Percentiles rank a stretch among this genome's conserved stretches.
Conservation (phyloP, 35 echinoderm and acorn worm species). For the Heliocidaris tuberculata region DNA sequence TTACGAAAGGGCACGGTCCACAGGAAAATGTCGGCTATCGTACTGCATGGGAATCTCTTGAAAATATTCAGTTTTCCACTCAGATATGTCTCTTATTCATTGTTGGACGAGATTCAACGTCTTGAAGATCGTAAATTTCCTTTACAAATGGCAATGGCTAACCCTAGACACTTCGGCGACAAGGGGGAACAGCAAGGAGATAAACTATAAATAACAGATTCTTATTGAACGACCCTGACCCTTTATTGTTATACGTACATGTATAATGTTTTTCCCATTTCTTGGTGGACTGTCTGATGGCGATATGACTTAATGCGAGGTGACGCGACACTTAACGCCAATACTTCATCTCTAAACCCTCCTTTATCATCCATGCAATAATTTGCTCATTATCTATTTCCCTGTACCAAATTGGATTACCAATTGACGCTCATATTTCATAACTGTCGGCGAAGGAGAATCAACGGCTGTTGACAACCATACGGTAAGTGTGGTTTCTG, state of each 20-base stretch:
- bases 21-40: not conserved
- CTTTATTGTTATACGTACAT: not conserved
- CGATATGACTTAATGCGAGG: not conserved
- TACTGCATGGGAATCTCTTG: too few relatives aligned
- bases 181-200: not conserved
- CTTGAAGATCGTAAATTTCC: too few relatives aligned
- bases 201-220: not conserved
- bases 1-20: not conserved
- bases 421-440: not conserved
- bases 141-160: not conserved
- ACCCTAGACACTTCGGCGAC: not conserved
- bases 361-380: not conserved
- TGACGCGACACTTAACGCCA: not conserved
- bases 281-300: not conserved
- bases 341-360: not conserved
- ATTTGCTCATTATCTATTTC: not conserved
- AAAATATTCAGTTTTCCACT: too few relatives aligned
- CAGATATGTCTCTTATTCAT: too few relatives aligned
- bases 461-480: not conserved
- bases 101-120: too few relatives aligned
- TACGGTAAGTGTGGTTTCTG: not conserved
- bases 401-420: not conserved
- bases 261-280: not conserved
- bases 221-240: too few relatives aligned
- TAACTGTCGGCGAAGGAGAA: not conserved